These are phyloP conservation scores for Pachyuromys duprasi DNA, from an alignment of 2,797 vertebrate genomes.

Conservation along the genomic window DNA sequence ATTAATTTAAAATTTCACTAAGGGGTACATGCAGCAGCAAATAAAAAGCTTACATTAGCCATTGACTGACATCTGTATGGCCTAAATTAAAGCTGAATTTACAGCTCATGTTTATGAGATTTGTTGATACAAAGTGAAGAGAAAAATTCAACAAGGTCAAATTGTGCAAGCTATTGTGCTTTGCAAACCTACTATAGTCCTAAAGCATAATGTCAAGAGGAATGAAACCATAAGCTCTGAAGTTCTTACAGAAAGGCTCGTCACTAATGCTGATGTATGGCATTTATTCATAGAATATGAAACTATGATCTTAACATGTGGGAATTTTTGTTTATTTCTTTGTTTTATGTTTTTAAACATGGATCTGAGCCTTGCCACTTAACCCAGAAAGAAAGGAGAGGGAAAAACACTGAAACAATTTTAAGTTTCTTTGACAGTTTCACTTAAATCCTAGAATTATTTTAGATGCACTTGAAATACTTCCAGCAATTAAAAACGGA, in stretches of 20 bases:
- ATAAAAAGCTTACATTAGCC: constrained; percentile 12
- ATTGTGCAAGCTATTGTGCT: constrained; percentile 59
- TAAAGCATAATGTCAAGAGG: constrained; percentile 69
- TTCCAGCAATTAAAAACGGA: constrained; percentile 19
- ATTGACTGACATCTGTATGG: neutral
- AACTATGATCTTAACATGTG: constrained; percentile 72
- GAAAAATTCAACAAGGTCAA: constrained; percentile 64
- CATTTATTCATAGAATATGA: constrained; percentile 77
- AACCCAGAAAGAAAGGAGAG: constrained; percentile 55
- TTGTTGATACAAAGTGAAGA: constrained; percentile 31
- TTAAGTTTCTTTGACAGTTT: constrained; percentile 65
- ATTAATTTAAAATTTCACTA: neutral
- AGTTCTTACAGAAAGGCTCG: constrained; percentile 57
- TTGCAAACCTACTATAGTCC: constrained; percentile 26
- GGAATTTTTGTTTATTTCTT: neutral
- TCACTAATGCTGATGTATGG: constrained; percentile 71
- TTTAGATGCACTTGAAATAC: constrained; percentile 47
- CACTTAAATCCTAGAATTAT: constrained; percentile 42
- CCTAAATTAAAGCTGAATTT: constrained; percentile 46
- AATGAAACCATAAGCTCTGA: constrained; percentile 66
- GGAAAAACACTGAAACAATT: constrained; percentile 3
- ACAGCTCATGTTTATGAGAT: neutral
- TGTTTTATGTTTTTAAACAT: constrained; percentile 21
- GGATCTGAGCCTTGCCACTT: constrained; percentile 55
- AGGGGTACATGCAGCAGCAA: neutral